Evolutionary conservation across 2,888 invertebrate genomes (phyloP), one percentile per base, ranked within the genome.

Genomic region (Heliconius erato): DNA sequence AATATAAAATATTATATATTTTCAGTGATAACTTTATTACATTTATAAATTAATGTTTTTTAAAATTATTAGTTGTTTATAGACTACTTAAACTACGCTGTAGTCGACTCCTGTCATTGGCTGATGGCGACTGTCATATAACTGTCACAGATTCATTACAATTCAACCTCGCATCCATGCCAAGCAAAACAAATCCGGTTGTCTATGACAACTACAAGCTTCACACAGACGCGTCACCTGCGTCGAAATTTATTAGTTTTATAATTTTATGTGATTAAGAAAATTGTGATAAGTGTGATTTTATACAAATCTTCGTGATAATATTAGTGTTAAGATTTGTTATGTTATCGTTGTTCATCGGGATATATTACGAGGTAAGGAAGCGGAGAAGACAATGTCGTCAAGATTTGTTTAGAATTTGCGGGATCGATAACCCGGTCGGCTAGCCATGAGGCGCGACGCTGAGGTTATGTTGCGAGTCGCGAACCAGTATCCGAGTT

Each of bases 281-380:
- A 94, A 94, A 94, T 94, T 96, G 95, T 96, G 95, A 96, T 96
- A 96, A 92, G 94, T 95, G 95, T 95, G 91, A 94, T 94, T 95
- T 94, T 95, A 95, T 94, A 95, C 94, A 95, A 93, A 92, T 92
- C 91, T 92, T 91, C 93, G 95, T 95, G 95, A 95, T 95, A 95
- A 92, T 91, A 93, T 89, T 96, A 95, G 94, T 93, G 90, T 90
- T 95, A 96, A 94, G 95, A 94, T 91, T 95, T 95, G 95, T 95
- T 95, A 95, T 92, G 94, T 93, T 92, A 92, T 93, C 94, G 92
- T 94, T 94, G 92, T 90, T 92, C 90, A 88, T 90, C 92, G 93
- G 89, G 93, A 92, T 93, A 91, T 90, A 90, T 90, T 92, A 92
- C 94, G 95, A 96, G 95, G 95, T 96, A 94, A 95, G 95, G 87